These are phyloP conservation scores for Caranx melampygus DNA, from an alignment of 2,113 vertebrate genomes.

Conservation along the genomic window DNA sequence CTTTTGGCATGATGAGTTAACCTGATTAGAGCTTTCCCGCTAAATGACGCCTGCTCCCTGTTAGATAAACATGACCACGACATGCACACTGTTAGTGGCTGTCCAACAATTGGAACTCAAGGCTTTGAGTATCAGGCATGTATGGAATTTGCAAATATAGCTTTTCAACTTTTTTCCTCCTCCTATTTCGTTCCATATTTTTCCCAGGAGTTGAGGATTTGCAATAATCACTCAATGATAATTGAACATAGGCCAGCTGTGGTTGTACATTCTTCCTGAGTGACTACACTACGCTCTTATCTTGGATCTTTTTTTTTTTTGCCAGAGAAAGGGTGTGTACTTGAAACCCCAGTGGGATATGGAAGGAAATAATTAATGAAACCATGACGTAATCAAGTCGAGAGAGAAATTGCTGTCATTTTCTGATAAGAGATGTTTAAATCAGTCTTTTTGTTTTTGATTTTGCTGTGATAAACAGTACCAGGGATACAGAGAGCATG, in stretches of 20 bases:
- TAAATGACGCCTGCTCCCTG: neutral
- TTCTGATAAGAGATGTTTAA: constrained; percentile 69
- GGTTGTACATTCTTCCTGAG: constrained; percentile 72
- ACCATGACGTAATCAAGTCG: constrained; percentile 71
- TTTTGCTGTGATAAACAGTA: constrained; percentile 61
- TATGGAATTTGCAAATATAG: constrained; percentile 38
- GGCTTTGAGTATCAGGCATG: constrained; percentile 14
- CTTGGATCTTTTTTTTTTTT: constrained; percentile 64
- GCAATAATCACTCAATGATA: constrained; percentile 46
- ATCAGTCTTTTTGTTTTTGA: constrained; percentile 54
- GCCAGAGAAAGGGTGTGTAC: constrained; percentile 58
- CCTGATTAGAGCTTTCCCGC: constrained; percentile 7
- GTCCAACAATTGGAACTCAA: constrained; percentile 25
- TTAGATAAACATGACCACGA: constrained; percentile 40
- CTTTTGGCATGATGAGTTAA: neutral
- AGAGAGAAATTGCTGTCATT: constrained; percentile 68
- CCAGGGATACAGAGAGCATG: constrained; percentile 42
- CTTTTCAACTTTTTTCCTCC: constrained; percentile 22
- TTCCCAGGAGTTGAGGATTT: constrained; percentile 54
- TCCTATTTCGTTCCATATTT: constrained; percentile 70
- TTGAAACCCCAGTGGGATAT: constrained; percentile 51
- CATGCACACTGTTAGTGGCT: constrained; percentile 16
- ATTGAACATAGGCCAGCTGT: constrained; percentile 71
- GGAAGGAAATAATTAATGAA: constrained; percentile 81
- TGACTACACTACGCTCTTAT: constrained; percentile 75